Evolutionary conservation across 2,888 invertebrate genomes (phyloP).

Genomic region (Oscheius sp.): DNA sequence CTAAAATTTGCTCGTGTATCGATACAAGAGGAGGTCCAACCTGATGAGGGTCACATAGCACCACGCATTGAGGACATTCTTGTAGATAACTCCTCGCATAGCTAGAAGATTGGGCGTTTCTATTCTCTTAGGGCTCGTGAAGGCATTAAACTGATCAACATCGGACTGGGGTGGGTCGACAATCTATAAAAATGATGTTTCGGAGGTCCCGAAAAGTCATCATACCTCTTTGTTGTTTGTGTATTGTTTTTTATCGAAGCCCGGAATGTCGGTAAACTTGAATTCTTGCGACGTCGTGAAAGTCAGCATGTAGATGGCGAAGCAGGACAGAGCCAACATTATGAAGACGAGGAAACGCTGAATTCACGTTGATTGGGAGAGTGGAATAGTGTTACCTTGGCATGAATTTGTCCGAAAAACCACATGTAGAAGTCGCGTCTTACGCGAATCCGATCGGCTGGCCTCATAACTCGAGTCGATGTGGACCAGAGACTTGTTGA

Average conservation of each 20-base stretch:
- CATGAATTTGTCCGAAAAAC: constrained; percentile 38
- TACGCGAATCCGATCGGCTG: not conserved
- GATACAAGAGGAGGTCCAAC: not conserved
- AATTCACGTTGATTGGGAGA: not conserved
- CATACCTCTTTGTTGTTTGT: not conserved
- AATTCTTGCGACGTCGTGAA: not conserved
- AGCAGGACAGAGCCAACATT: constrained; percentile 4
- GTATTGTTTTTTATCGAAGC: constrained; percentile 9
- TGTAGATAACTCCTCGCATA: not conserved
- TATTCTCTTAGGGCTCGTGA: not conserved
- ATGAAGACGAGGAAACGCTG: constrained; percentile 23
- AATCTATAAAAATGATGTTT: not conserved
- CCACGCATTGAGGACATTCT: constrained; percentile 3
- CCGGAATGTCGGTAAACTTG: constrained; percentile 1
- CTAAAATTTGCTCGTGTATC: not conserved
- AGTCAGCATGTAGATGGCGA: constrained; percentile 4
- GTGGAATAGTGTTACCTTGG: constrained; percentile 15
- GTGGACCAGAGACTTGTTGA: constrained; percentile 26
- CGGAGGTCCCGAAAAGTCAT: not conserved
- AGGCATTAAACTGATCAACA: not conserved
- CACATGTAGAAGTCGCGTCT: constrained; percentile 25
- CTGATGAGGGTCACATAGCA: constrained; percentile 1
- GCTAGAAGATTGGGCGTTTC: not conserved
- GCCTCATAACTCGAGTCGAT: constrained; percentile 24
- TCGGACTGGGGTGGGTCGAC: not conserved